phyloP scores from a whole-genome alignment of 2,113 vertebrate species.

The Callipepla californica region DNA sequence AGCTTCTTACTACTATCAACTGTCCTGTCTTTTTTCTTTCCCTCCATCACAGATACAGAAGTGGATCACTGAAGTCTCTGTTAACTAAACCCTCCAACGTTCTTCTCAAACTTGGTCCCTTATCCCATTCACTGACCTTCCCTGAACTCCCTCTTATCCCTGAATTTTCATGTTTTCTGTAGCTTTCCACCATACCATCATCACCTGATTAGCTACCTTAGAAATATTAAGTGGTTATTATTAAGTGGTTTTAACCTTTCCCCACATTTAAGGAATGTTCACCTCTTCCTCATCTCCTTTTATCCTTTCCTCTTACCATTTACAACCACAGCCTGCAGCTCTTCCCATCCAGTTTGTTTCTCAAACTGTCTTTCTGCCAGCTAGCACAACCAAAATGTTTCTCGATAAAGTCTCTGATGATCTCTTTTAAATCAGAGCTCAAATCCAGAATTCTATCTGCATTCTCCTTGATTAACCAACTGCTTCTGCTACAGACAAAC shows the following conservation, averaged over 20 bases:
- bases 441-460: neutral
- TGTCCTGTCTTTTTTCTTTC: neutral
- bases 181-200: neutral
- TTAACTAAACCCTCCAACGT: neutral
- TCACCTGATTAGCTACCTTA: neutral
- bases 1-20: neutral
- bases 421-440: neutral
- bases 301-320: neutral
- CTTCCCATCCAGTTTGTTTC: neutral
- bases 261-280: neutral
- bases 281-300: neutral
- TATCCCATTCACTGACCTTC: neutral
- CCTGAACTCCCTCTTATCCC: neutral
- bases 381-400: neutral
- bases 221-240: neutral
- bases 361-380: slow-evolving; percentile 11
- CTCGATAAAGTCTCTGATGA: neutral
- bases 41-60: neutral
- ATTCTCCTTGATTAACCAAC: neutral
- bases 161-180: neutral
- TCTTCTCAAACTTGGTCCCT: neutral
- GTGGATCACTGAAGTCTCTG: neutral
- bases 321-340: neutral
- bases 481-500: neutral
- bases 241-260: neutral